Base-by-base conservation (phyloP, 35 echinoderm and acorn worm genomes). In the Holothuria glaberrima region DNA sequence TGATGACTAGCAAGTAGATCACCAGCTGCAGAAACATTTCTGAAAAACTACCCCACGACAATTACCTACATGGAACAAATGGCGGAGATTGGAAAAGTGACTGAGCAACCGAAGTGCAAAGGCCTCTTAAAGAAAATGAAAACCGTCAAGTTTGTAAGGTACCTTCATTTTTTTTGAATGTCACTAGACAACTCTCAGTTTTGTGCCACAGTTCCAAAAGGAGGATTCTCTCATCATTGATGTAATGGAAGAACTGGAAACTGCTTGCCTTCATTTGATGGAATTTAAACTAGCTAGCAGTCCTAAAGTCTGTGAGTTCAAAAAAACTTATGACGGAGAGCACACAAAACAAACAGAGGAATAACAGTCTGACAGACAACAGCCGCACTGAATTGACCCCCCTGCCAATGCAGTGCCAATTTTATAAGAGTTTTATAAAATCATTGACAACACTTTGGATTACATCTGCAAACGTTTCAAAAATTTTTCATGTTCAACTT, bases 301-400 rank as follows among this genome's bases (percentile, higher is more conserved):
- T n/a, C n/a, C n/a, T n/a, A 61, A 61, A 61, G 58, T 61, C n/a
- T n/a, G 58, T 61, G 58, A 61, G 58, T 61, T 61, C n/a, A n/a
- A 61, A 61, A 61, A 61, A 18, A 61, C 58, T 61, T 61, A 61
- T 61, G 2, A 3, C 58, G 58, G 16, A 61, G 58, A 61, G 58
- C 58, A 61, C 58, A 61, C 16, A 61, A 61, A 0, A n/a, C 2
- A 61, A 14, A 61, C 16, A 0, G 58, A n/a, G n/a, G n/a, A 18
- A 61, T 18, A 14, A 61, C 58, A 18, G 58, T 61, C 58, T 61
- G 58, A 61, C 3, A 61, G 16, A 61, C 58, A 61, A 61, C 58
- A 61, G 58, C 58, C 58, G 2, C 58, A 61, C 58, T n/a, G n/a
- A 61, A 61, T 61, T 61, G 58, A 61, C 0, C 58, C 0, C 58